These are phyloP conservation scores for Actenoides hombroni DNA, from an alignment of 2,113 vertebrate species.

Conservation along the genomic window DNA sequence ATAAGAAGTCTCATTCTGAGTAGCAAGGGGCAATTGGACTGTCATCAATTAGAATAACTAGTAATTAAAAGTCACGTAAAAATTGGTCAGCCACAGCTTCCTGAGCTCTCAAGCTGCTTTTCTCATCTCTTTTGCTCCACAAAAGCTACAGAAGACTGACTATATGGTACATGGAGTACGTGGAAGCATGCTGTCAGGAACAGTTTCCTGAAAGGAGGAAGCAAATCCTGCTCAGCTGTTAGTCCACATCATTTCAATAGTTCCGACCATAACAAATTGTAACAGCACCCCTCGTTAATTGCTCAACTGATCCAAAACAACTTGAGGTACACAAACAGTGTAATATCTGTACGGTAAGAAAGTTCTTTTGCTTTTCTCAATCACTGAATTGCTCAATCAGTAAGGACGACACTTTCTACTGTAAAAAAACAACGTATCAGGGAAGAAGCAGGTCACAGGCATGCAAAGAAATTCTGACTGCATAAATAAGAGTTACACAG, in stretches of 20 bases:
- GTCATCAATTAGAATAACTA: not conserved
- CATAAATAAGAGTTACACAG: not conserved
- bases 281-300: not conserved
- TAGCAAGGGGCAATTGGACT: not conserved
- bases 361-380: not conserved
- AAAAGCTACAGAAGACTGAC: not conserved
- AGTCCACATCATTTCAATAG: not conserved
- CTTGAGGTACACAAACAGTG: not conserved
- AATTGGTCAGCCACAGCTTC: not conserved
- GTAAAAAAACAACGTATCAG: not conserved
- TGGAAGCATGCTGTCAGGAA: not conserved
- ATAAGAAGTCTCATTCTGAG: not conserved
- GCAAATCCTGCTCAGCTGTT: not conserved
- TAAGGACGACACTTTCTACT: not conserved
- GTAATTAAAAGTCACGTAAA: not conserved
- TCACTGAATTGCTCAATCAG: not conserved
- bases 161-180: rapidly evolving
- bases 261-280: not conserved
- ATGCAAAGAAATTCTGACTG: not conserved
- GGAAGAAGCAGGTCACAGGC: not conserved
- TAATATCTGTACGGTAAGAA: not conserved
- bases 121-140: not conserved
- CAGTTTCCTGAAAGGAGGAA: not conserved
- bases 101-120: not conserved
- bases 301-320: not conserved